Evolutionary conservation across 2,888 invertebrate genomes (phyloP).

Genomic region (Drosophila flavopinicola): DNA sequence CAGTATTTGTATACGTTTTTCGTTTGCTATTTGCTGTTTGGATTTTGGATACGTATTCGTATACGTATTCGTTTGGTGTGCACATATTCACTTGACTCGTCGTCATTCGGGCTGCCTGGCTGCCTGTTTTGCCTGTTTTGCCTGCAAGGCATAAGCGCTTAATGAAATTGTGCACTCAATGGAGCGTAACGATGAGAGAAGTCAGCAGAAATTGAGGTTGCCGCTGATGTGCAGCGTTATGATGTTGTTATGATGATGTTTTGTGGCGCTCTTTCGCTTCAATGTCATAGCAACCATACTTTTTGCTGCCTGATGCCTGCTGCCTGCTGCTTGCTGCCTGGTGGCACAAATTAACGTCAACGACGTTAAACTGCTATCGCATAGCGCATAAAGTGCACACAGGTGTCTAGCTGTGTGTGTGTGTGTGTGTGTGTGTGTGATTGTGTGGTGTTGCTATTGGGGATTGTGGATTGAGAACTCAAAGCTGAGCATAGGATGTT

Average conservation of each 20-base stretch:
- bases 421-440: neutral
- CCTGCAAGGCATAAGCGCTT: constrained; percentile 57
- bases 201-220: constrained; percentile 74
- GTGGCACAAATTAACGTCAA: constrained; percentile 75
- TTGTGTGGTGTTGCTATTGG: constrained; percentile 12
- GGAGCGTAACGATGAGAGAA: constrained; percentile 76
- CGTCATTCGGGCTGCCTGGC: no score
- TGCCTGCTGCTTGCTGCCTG: constrained; percentile 22
- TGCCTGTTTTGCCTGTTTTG: no score
- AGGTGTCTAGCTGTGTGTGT: constrained; percentile 33
- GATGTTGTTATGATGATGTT: constrained; percentile 47
- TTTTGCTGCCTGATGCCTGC: constrained; percentile 15
- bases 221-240: constrained; percentile 55
- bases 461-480: constrained; percentile 22
- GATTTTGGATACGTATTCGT: no score
- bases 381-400: constrained; percentile 66
- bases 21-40: no score
- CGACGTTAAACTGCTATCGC: constrained; percentile 73
- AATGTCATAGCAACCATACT: constrained; percentile 53
- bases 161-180: constrained; percentile 80
- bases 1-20: constrained; percentile 14
- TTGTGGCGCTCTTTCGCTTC: constrained; percentile 50
- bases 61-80: constrained; percentile 3
- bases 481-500: constrained; percentile 8
- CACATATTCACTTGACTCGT: no score